A percentile compares a stretch with the other conserved stretches of the same genome.
Conservation (phyloP, 1,140 invertebrate genomes). For the Mycetomoellerius zeteki region DNA sequence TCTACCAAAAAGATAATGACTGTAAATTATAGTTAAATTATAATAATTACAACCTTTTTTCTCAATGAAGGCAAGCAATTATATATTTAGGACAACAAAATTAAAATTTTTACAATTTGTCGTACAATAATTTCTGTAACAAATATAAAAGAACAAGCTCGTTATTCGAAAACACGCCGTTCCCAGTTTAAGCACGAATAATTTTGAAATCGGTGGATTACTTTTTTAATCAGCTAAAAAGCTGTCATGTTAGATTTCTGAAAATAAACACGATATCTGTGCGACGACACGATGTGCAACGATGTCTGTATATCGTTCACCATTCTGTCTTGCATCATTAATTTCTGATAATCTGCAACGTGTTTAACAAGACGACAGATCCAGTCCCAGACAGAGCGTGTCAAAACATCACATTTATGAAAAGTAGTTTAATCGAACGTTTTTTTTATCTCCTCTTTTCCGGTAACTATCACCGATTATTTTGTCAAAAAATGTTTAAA, state of each 20-base stretch:
- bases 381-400: not conserved
- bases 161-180: not conserved
- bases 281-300: slow-evolving; percentile 30
- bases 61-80: not conserved
- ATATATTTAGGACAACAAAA: not conserved
- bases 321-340: slow-evolving; percentile 47
- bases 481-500: slow-evolving; percentile 23
- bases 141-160: not conserved
- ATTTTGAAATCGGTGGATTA: slow-evolving; percentile 19
- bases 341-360: slow-evolving; percentile 53
- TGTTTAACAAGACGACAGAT: slow-evolving; percentile 19
- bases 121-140: not conserved
- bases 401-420: slow-evolving; percentile 36
- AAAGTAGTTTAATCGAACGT: not conserved
- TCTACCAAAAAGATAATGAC: too few relatives aligned
- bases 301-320: slow-evolving; percentile 25
- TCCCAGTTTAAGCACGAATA: not conserved
- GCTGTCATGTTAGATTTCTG: slow-evolving; percentile 37
- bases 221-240: slow-evolving; percentile 37
- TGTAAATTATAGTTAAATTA: too few relatives aligned
- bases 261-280: slow-evolving; percentile 33
- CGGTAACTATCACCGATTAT: not conserved
- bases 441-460: not conserved
- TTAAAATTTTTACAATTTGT: not conserved
- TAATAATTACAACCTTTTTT: too few relatives aligned